Evolutionary conservation across 2,113 vertebrate species (phyloP).

Genomic region (Pheucticus melanocephalus): DNA sequence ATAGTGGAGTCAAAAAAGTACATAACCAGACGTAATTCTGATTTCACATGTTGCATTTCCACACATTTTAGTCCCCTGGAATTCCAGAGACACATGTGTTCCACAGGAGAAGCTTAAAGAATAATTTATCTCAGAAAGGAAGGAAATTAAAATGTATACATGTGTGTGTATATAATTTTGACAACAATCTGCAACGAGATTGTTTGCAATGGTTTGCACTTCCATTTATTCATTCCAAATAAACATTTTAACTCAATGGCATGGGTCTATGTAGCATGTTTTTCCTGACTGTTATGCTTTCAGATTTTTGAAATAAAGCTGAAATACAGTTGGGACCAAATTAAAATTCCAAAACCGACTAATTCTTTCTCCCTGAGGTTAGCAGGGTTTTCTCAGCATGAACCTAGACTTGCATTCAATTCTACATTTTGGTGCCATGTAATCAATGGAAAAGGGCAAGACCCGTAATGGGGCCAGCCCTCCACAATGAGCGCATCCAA

Average conservation of each 20-base stretch:
- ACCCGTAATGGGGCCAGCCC: not conserved
- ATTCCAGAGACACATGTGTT: slow-evolving; percentile 35
- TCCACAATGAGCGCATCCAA: slow-evolving; percentile 17
- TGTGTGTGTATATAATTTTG: slow-evolving; percentile 18
- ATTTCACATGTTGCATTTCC: slow-evolving; percentile 37
- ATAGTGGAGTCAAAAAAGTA: slow-evolving; percentile 37
- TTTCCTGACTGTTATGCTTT: slow-evolving; percentile 13
- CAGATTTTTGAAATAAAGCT: slow-evolving; percentile 22
- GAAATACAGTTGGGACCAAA: slow-evolving; percentile 41
- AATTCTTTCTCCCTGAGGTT: slow-evolving; percentile 53
- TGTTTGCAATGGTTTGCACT: not conserved
- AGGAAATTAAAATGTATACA: slow-evolving; percentile 43
- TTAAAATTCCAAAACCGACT: slow-evolving; percentile 33
- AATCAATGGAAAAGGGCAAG: slow-evolving; percentile 58
- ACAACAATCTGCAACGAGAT: slow-evolving; percentile 27
- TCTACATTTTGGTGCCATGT: slow-evolving; percentile 39
- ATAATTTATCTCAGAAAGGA: slow-evolving; percentile 30
- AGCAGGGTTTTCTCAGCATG: slow-evolving; percentile 55
- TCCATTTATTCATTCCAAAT: slow-evolving; percentile 34
- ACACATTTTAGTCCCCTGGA: slow-evolving; percentile 17
- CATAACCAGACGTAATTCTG: slow-evolving; percentile 41
- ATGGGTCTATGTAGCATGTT: not conserved
- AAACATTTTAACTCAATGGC: not conserved
- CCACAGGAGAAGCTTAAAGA: slow-evolving; percentile 29
- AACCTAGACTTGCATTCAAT: slow-evolving; percentile 46